phyloP scores from a whole-genome alignment of 2,113 vertebrate genomes.

The Boulengeromyrus knoepffleri region DNA sequence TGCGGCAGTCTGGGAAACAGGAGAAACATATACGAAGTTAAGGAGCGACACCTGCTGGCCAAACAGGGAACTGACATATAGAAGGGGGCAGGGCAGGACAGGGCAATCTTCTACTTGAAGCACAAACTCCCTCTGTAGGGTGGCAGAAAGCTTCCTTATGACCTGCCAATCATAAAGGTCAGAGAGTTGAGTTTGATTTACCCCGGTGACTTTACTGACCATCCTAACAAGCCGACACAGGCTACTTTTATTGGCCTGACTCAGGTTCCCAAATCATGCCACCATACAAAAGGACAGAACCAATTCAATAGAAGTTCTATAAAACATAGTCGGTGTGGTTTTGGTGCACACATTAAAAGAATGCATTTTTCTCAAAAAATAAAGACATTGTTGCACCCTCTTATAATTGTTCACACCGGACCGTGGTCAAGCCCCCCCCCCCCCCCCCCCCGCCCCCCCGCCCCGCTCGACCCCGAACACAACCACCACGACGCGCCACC shows the following conservation, averaged over 20 bases:
- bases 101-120: not conserved
- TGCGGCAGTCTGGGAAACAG: not conserved
- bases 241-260: not conserved
- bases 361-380: not conserved
- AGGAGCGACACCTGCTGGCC: not conserved
- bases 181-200: not conserved
- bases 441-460: no score
- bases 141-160: not conserved
- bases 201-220: not conserved
- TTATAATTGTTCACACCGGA: not conserved
- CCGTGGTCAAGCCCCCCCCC: no score
- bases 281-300: not conserved
- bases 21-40: not conserved
- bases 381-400: not conserved
- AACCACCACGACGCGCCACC: no score
- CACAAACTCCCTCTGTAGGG: not conserved
- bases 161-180: not conserved
- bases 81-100: not conserved
- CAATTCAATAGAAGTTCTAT: not conserved
- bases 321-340: not conserved
- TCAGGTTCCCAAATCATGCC: not conserved
- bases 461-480: no score
- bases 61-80: not conserved
- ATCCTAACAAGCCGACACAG: not conserved
- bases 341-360: not conserved